Evolutionary conservation across 2,797 vertebrate genomes (phyloP), one percentile per base, ranked within the genome.

Genomic region (Pseudopleuronectes americanus): DNA sequence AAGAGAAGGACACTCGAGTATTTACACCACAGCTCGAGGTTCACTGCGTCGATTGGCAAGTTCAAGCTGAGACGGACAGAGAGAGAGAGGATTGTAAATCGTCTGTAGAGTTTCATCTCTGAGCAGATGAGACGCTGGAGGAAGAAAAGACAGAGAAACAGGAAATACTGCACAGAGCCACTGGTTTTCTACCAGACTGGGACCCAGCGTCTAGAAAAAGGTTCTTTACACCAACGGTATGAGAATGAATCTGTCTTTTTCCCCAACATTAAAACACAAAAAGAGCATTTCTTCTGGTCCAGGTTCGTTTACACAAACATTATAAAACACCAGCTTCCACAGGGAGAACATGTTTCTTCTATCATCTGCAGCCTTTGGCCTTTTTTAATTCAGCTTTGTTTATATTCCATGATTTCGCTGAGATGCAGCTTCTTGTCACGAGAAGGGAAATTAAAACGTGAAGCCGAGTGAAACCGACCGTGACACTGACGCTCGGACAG

Each of bases 371-470:
- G 58, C 60, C 64, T 84, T 75, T 74, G 57, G 68, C 58, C 45
- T 49, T 62, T 41, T 47, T 7, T 4, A 23, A 17, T 43, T 16
- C 12, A 43, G 16, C 41, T 47, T 47, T n/a, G 10, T 19, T 47
- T 19, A 17, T 47, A 1, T 47, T 19, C 17, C 2, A 12, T 5
- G 16, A 6, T 41, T 10, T 16, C 14, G 47, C 13, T 23, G 12
- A 14, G 28, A 51, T 49, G 55, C 53, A 57, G 76, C 66, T 75
- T 85, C 33, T 10, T 3, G 36, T 31, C 28, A 31, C 5, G 7
- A 31, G 28, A 81, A 84, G 8, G 52, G 80, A 89, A 87, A 90
- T 76, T 76, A n/a, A 71, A 73, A 74, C 4, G 62, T 62, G 82
- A 88, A 65, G 69, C 77, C 57, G 59, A 8, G 57, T 64, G 2